Conservation (phyloP, 2,888 invertebrate species). For the Petrolisthes cinctipes region DNA sequence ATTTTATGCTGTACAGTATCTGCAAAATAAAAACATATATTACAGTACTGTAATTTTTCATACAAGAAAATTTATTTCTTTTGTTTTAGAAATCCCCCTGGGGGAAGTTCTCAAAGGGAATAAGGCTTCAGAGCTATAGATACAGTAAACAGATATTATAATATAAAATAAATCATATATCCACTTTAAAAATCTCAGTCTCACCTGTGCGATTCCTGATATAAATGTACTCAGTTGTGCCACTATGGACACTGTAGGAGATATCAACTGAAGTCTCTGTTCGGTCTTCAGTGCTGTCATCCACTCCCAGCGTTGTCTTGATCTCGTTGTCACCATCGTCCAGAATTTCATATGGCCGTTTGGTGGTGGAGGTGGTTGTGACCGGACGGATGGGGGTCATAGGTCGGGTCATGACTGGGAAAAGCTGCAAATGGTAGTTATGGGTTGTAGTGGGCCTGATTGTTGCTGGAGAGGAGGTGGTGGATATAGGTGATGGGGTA, state of each 20-base stretch:
- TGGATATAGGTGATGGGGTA: not conserved
- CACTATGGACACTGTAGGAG: slow-evolving; percentile 58
- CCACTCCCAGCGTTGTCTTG: slow-evolving; percentile 43
- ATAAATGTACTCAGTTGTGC: slow-evolving; percentile 39
- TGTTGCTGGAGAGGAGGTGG: slow-evolving; percentile 2
- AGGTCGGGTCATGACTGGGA: slow-evolving; percentile 64
- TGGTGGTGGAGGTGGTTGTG: slow-evolving; percentile 21
- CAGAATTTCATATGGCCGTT: slow-evolving; percentile 33
- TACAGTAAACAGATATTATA: not conserved
- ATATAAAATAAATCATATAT: not conserved
- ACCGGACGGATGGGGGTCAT: slow-evolving; percentile 42
- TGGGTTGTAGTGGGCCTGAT: slow-evolving; percentile 19
- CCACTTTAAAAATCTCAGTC: not conserved
- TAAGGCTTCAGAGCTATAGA: not conserved
- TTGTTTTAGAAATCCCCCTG: not conserved
- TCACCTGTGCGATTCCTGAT: slow-evolving; percentile 32
- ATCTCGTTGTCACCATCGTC: slow-evolving; percentile 57
- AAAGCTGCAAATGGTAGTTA: slow-evolving; percentile 55
- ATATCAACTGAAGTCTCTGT: slow-evolving; percentile 63
- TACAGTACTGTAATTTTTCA: not conserved
- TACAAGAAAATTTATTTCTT: not conserved
- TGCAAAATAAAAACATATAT: not conserved
- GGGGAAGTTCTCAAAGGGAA: too few species aligned
- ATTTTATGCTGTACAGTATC: not conserved
- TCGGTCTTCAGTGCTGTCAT: slow-evolving; percentile 34